Evolutionary conservation across 2,797 vertebrate species (phyloP).

Genomic region (Xyrichtys novacula): DNA sequence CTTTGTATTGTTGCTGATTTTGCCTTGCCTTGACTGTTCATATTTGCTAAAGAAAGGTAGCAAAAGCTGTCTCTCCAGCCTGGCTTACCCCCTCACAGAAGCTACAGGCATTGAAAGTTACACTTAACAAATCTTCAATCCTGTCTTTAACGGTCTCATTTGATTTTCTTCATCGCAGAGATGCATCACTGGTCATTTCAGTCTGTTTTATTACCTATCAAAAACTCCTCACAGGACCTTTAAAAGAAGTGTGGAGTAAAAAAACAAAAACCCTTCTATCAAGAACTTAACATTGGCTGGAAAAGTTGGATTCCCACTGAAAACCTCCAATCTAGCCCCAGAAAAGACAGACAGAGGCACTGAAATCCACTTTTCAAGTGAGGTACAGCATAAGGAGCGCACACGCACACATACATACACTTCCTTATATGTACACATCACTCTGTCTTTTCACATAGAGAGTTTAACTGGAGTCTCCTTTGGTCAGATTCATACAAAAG

Average conservation of each 20-base stretch:
- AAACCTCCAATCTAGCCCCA: background rate
- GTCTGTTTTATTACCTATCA: no score
- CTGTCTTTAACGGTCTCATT: no score
- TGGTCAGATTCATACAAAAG: constrained; percentile 35
- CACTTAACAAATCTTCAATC: no score
- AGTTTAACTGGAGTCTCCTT: constrained; percentile 41
- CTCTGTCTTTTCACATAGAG: constrained; percentile 20
- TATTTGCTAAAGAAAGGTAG: no score
- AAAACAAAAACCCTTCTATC: background rate
- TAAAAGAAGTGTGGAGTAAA: background rate
- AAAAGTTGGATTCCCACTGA: constrained; percentile 2
- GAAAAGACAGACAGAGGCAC: constrained; percentile 41
- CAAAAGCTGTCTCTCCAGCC: no score
- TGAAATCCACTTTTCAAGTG: constrained; percentile 38
- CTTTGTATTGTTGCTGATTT: no score
- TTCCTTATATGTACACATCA: constrained; percentile 18
- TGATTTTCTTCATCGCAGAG: no score
- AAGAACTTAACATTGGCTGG: constrained; percentile 12
- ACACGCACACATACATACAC: constrained; percentile 6
- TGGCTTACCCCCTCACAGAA: no score
- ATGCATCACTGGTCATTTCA: no score
- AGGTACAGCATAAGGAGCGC: constrained; percentile 23
- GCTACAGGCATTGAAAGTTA: no score
- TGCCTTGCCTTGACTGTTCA: no score
- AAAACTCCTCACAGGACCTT: background rate